A percentile compares a stretch with the other conserved stretches of the same genome.
phyloP scores from a whole-genome alignment of 2,113 vertebrate genomes.

The Cyprinodon brontotheroides region DNA sequence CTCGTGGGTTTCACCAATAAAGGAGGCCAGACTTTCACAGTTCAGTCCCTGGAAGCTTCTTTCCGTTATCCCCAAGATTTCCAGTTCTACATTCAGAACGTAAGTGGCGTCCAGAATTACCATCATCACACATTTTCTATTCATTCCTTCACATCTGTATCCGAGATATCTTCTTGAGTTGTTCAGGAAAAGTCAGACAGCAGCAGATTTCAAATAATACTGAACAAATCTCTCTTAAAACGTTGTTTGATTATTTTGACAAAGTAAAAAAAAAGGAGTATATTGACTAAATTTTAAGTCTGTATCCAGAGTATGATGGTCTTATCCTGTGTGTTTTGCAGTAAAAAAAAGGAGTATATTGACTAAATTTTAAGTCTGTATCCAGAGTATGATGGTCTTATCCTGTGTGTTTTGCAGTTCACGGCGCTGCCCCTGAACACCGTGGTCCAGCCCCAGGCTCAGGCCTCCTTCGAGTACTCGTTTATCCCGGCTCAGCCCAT shows the following conservation, averaged over 20 bases:
- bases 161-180: background rate
- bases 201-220: background rate
- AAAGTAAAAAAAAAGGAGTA: too few relatives aligned
- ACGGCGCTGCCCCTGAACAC: conserved; percentile 78
- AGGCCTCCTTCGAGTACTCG: conserved; percentile 83
- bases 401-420: conserved; percentile 66
- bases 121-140: background rate
- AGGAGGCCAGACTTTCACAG: conserved; percentile 74
- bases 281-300: too few relatives aligned
- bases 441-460: conserved; percentile 71
- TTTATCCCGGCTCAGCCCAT: conserved; percentile 82
- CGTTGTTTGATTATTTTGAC: background rate
- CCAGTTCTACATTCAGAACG: conserved; percentile 84
- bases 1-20: conserved; percentile 83
- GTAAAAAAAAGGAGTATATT: conserved; percentile 36
- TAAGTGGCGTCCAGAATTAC: conserved; percentile 48
- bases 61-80: conserved; percentile 84
- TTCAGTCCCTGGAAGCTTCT: conserved; percentile 79
- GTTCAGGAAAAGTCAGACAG: background rate
- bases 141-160: background rate
- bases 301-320: background rate
- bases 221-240: background rate
- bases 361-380: too few relatives aligned
- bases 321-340: conserved; percentile 37
- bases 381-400: background rate